Evolutionary conservation across 2,797 vertebrate genomes (phyloP), one percentile per base, ranked within the genome.

Genomic region (Hipposideros larvatus): DNA sequence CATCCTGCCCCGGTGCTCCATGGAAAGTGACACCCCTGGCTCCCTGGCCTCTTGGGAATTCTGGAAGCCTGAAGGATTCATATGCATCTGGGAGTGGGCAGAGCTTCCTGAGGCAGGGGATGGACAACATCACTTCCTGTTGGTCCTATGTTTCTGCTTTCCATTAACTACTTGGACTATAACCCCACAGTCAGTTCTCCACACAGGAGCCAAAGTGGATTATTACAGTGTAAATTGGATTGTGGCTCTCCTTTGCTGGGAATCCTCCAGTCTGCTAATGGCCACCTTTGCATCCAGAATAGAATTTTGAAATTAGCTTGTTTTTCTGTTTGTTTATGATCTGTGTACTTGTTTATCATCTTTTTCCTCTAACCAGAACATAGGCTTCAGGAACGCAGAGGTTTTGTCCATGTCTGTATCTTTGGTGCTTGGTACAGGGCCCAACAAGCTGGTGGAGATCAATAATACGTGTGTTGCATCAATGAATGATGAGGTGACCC

Each of bases 241-340:
- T 37, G 34, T 74, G 55, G 2, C 8, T 19, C 7, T 68, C n/a
- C 28, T 43, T 28, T 57, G 10, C 16, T 79, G 37, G n/a, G 46
- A 75, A 59, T 63, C 13, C 22, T 89, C 46, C 31, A 91, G 3
- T 80, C n/a, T 15, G 24, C 74, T 78, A 82, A 65, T 16, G 46
- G 92, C 41, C 15, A 83, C 31, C 28, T 94, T 82, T 78, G 34
- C 1, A 73, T 80, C 15, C 31, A 87, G 18, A 82, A 79, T 63
- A 94, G 55, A 80, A 63, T 95, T 82, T 61, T 51, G 75, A 90
- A 96, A 90, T 83, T 83, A 90, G 59, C 51, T 37, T 73, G 24
- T 71, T 84, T 37, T 37, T 37, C 37, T 87, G 55, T 28, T 65
- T 53, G 41, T 78, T 89, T 80, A 51, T 93, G 37, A 57, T 24